phyloP scores from a whole-genome alignment of 2,113 vertebrate species.

The Proterorhinus semilunaris region DNA sequence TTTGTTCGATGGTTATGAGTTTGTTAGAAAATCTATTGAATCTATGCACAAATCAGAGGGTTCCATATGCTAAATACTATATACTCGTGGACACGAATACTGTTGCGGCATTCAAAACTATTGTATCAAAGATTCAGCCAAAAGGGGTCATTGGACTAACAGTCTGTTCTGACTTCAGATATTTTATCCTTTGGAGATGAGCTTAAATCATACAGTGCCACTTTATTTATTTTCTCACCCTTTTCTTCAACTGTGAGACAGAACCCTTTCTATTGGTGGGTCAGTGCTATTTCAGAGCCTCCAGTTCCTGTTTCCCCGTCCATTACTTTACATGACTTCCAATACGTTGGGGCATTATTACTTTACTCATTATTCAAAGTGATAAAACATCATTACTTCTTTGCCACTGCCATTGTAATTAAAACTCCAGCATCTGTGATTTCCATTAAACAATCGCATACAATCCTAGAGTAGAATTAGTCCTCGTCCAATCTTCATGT shows the following conservation, averaged over 20 bases:
- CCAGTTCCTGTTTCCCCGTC: not conserved
- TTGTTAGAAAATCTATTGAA: not conserved
- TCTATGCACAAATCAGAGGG: no score
- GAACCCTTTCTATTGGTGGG: not conserved
- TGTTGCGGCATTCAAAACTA: no score
- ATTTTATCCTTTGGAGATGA: no score
- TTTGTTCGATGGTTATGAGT: constrained; percentile 1
- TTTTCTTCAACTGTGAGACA: no score
- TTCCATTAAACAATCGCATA: constrained; percentile 43
- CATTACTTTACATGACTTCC: not conserved
- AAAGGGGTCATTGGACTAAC: no score
- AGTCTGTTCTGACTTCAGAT: no score
- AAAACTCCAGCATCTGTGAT: constrained; percentile 48
- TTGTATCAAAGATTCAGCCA: no score
- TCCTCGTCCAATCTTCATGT: constrained; percentile 38
- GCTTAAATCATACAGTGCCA: no score
- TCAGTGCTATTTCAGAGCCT: not conserved
- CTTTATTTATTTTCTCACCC: no score
- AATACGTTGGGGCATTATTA: constrained; percentile 1
- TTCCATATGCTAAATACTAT: no score
- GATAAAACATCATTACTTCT: constrained; percentile 48
- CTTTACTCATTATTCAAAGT: constrained; percentile 13
- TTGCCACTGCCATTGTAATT: constrained; percentile 48
- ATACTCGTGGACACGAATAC: no score
- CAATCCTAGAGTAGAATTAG: constrained; percentile 30